A percentile compares a stretch with the other conserved stretches of the same genome.
phyloP scores from a whole-genome alignment of 2,797 vertebrate species.

The Cottoperca gobio region DNA sequence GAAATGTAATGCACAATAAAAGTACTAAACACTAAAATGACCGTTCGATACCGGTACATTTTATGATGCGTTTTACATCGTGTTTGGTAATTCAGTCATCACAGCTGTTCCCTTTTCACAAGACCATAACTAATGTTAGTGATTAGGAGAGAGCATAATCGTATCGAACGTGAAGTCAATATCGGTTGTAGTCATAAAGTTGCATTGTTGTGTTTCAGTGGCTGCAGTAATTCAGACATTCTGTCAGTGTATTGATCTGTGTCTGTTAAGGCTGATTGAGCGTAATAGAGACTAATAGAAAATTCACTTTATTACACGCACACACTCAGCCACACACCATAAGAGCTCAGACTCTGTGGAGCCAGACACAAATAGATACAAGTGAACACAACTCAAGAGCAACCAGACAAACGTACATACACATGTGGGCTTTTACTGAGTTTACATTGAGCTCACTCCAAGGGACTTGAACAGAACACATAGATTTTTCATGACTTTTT shows the following conservation, averaged over 20 bases:
- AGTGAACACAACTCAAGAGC: neutral
- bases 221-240: constrained; percentile 63
- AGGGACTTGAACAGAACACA: neutral
- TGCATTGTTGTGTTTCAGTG: constrained; percentile 64
- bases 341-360: constrained; percentile 12
- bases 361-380: constrained; percentile 8
- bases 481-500: neutral
- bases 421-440: neutral
- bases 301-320: constrained; percentile 45
- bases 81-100: constrained; percentile 19
- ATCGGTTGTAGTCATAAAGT: constrained; percentile 77
- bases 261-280: constrained; percentile 73
- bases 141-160: constrained; percentile 68
- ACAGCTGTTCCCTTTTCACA: constrained; percentile 2
- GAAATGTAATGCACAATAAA: neutral
- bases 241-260: constrained; percentile 67
- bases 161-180: constrained; percentile 71
- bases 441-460: neutral
- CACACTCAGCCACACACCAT: constrained; percentile 23
- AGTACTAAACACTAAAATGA: neutral
- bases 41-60: neutral
- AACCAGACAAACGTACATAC: neutral
- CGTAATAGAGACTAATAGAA: constrained; percentile 73
- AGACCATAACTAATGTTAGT: constrained; percentile 55
- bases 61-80: constrained; percentile 1